phyloP scores from a whole-genome alignment of 2,797 vertebrate genomes.

The Sebastes jordani region DNA sequence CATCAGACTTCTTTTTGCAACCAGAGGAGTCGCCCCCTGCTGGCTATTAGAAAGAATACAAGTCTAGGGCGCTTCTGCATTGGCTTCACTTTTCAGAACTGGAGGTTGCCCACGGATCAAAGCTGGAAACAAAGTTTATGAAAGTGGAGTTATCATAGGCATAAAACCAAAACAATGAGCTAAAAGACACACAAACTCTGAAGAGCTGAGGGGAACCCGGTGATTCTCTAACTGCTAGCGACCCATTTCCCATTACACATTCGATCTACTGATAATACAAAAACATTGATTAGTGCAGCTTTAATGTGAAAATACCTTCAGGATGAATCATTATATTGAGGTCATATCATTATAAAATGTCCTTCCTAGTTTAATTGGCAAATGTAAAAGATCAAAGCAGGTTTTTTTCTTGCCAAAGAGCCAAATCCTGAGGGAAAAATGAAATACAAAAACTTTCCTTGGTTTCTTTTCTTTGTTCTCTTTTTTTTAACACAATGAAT shows the following conservation, averaged over 20 bases:
- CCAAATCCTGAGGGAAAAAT: neutral
- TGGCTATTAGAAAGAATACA: too few species aligned
- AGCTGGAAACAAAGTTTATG: too few species aligned
- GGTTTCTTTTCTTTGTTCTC: neutral
- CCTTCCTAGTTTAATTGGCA: neutral
- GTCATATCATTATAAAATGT: neutral
- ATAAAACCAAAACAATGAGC: too few species aligned
- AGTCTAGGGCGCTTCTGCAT: too few species aligned
- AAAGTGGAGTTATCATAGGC: too few species aligned
- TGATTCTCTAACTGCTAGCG: neutral
- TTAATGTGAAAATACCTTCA: neutral
- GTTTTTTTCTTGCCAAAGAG: neutral
- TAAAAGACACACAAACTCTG: too few species aligned
- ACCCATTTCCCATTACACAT: too few species aligned
- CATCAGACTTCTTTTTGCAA: too few species aligned
- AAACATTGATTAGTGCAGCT: neutral
- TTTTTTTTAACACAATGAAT: neutral
- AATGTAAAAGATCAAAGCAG: neutral
- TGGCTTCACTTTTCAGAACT: too few species aligned
- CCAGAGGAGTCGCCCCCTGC: too few species aligned
- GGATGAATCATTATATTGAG: neutral
- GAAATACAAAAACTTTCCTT: neutral
- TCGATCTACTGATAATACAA: neutral
- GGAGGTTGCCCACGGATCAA: too few species aligned
- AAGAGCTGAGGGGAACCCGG: neutral